phyloP scores from a whole-genome alignment of 2,797 vertebrate genomes.

The Anableps anableps region DNA sequence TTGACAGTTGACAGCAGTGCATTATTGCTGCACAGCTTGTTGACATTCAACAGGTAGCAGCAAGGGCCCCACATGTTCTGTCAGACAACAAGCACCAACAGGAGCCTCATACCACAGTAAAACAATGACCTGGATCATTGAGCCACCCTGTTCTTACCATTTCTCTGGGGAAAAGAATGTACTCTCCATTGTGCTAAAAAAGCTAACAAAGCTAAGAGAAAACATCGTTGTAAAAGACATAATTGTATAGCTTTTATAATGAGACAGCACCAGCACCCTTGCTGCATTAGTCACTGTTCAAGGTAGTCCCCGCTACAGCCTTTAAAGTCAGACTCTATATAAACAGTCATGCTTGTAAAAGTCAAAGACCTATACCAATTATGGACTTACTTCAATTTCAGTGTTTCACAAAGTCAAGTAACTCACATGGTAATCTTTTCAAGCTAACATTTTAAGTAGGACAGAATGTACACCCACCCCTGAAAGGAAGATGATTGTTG shows the following conservation, averaged over 20 bases:
- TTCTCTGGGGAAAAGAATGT: slow-evolving; percentile 20
- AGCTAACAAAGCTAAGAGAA: slow-evolving; percentile 25
- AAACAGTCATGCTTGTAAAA: slow-evolving; percentile 56
- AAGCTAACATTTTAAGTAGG: not conserved
- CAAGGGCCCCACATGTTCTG: slow-evolving; percentile 79
- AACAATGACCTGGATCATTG: slow-evolving; percentile 55
- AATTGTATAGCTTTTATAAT: slow-evolving; percentile 19
- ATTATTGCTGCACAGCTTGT: slow-evolving; percentile 74
- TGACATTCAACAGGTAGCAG: slow-evolving; percentile 82
- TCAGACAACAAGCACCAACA: slow-evolving; percentile 79
- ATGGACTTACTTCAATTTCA: slow-evolving; percentile 33
- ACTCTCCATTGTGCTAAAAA: slow-evolving; percentile 20
- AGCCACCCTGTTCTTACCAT: slow-evolving; percentile 37
- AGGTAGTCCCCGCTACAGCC: slow-evolving; percentile 12
- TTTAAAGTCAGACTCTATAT: slow-evolving; percentile 35
- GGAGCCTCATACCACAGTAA: slow-evolving; percentile 73
- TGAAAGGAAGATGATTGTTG: not conserved
- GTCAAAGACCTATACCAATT: slow-evolving; percentile 37
- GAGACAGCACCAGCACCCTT: slow-evolving; percentile 28
- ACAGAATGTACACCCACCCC: not conserved
- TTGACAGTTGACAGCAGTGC: slow-evolving; percentile 73
- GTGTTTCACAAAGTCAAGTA: slow-evolving; percentile 24
- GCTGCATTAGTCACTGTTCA: slow-evolving; percentile 36
- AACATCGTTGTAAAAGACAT: slow-evolving; percentile 29
- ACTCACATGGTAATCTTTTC: slow-evolving; percentile 1